Evolutionary conservation across 1,140 invertebrate species (phyloP), one percentile per base, ranked within the genome.

Genomic region (Pachypeltis micranthus): DNA sequence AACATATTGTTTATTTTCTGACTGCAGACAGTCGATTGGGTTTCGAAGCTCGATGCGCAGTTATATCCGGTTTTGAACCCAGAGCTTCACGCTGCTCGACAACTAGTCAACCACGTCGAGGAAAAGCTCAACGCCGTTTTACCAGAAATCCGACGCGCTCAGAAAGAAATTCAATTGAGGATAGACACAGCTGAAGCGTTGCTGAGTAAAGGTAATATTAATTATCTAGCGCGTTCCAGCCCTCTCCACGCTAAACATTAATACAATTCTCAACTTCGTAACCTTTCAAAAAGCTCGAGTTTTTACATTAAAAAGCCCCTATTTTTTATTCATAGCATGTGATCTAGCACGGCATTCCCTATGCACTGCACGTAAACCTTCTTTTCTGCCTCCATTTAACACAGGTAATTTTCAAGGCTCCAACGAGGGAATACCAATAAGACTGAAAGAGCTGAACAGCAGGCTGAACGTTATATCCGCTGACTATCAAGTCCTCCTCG

Each of bases 41-140:
- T 85, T 66, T 81, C 83, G n/a, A 84, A 85, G 73, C 78, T 88
- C 68, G 83, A 87, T 69, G 79, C 80, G 59, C 83, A 87, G 65
- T 74, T 91, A 62, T 91, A 90, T 78, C 88, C 88, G 16, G 78
- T 89, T 21, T 81, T 91, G 62, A 84, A 80, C 44, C 81, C 80
- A 28, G 77, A 81, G 61, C 79, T 83, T 1, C 77, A 77, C 34
- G 80, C 80, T 64, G 76, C 82, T 27, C 75, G 77, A 59, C 78
- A 79, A 47, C 78, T 85, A 67, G 72, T 80, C 7, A 69, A 76
- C 59, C 77, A 82, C 69, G 74, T 91, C 29, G 78, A 85, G 67
- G 74, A 76, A 51, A 83, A 85, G 71, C 74, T 83, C 44, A 71
- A 76, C 23, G 75, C 77, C 19, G 81, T 86, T 67, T 68, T 81